Percentiles rank a stretch among this genome's conserved stretches.
Evolutionary conservation across 2,888 invertebrate species (phyloP).

Genomic region (Trimorus sp.): DNA sequence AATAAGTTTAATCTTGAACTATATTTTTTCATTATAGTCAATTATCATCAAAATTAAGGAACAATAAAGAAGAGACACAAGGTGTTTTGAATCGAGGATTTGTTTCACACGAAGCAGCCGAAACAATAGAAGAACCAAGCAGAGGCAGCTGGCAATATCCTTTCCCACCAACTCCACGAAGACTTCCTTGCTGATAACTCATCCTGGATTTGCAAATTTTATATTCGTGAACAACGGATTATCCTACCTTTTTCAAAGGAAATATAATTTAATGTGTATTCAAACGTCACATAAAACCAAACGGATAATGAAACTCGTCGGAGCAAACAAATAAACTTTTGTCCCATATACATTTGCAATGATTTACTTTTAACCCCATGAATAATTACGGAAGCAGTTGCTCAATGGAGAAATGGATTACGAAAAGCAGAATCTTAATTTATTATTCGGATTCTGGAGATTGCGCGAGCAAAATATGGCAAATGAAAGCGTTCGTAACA

Average conservation of each 20-base stretch:
- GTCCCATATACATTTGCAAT: too few species aligned
- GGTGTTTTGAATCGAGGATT: constrained; percentile 78
- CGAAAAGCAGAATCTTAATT: too few species aligned
- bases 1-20: neutral
- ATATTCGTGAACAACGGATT: neutral
- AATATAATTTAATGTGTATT: too few species aligned
- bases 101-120: constrained; percentile 74
- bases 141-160: constrained; percentile 79
- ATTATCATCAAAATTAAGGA: constrained; percentile 76
- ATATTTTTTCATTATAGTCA: constrained; percentile 70
- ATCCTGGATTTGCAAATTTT: neutral
- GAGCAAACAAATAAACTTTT: too few species aligned
- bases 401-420: too few species aligned
- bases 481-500: too few species aligned
- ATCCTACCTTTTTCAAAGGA: neutral
- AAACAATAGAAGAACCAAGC: constrained; percentile 71
- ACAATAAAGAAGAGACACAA: constrained; percentile 72
- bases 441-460: too few species aligned
- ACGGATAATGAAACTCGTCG: too few species aligned
- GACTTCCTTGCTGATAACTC: constrained; percentile 62
- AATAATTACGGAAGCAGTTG: too few species aligned
- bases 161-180: constrained; percentile 76
- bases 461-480: too few species aligned
- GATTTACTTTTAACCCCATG: too few species aligned
- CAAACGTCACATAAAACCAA: too few species aligned